Percentiles rank a stretch among this genome's conserved stretches.
These are phyloP conservation scores for Ptilonorhynchus violaceus DNA, from an alignment of 2,113 vertebrate species.

Conservation along the genomic window DNA sequence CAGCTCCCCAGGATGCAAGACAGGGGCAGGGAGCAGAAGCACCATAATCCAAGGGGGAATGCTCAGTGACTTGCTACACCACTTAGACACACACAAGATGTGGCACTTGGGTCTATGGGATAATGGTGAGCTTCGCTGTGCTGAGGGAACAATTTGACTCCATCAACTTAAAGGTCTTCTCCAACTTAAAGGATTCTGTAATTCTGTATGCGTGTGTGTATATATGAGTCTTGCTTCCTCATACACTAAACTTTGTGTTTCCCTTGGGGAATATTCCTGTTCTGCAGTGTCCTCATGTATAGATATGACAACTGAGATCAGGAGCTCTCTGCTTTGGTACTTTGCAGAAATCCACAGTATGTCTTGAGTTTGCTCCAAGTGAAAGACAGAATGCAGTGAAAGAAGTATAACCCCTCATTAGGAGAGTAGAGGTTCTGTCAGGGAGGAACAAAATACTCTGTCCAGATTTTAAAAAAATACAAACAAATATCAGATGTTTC, in stretches of 20 bases:
- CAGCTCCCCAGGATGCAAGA: background rate
- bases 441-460: background rate
- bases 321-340: background rate
- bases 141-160: fast-evolving
- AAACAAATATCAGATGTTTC: background rate
- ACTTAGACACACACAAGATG: background rate
- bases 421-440: background rate
- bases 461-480: background rate
- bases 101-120: no score
- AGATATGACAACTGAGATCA: background rate
- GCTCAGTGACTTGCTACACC: background rate
- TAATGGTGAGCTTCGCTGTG: background rate
- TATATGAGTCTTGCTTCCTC: background rate
- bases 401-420: background rate
- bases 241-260: background rate
- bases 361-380: background rate
- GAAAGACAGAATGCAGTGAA: background rate
- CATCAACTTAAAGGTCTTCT: background rate
- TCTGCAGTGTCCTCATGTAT: background rate
- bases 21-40: background rate
- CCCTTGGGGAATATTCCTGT: background rate
- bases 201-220: fast-evolving
- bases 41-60: background rate
- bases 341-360: background rate
- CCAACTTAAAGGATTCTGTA: background rate